Evolutionary conservation across 2,797 vertebrate species (phyloP).

Genomic region (Pangasius macronema): DNA sequence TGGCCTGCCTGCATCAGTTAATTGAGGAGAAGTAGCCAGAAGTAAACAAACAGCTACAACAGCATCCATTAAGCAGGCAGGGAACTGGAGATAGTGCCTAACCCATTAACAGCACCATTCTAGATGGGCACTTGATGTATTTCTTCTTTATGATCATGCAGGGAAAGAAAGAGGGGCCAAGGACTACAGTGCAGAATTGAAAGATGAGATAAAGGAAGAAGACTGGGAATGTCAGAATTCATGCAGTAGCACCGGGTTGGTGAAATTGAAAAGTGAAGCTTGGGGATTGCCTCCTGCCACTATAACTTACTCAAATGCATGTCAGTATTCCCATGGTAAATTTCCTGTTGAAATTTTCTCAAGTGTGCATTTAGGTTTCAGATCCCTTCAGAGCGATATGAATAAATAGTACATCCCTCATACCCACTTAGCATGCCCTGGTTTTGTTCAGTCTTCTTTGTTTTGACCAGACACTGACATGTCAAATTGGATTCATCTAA

Average conservation of each 20-base stretch:
- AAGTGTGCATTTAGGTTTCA: background rate
- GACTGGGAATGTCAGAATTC: constrained; percentile 28
- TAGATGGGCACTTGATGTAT: constrained; percentile 33
- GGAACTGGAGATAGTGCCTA: background rate
- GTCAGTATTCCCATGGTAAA: constrained; percentile 60
- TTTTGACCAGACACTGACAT: constrained; percentile 13
- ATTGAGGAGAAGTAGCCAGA: background rate
- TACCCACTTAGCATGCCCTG: too few species aligned
- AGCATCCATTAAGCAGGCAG: constrained; percentile 6
- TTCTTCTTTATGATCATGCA: constrained; percentile 3
- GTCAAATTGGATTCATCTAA: constrained; percentile 32
- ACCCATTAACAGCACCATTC: background rate
- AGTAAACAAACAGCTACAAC: constrained; percentile 17
- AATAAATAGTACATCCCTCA: too few species aligned
- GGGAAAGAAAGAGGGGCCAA: constrained; percentile 3
- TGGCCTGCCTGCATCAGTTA: constrained; percentile 46
- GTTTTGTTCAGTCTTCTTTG: constrained; percentile 24
- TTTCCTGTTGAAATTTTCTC: constrained; percentile 30
- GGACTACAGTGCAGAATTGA: constrained; percentile 25
- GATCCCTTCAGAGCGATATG: too few species aligned
- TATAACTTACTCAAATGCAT: constrained; percentile 59
- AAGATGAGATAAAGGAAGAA: constrained; percentile 7
- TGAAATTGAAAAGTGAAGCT: constrained; percentile 49
- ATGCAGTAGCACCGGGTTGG: constrained; percentile 60
- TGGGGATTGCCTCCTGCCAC: constrained; percentile 61